Conservation (phyloP, 2,888 invertebrate species). For the Zygothrica quintamaculata region DNA sequence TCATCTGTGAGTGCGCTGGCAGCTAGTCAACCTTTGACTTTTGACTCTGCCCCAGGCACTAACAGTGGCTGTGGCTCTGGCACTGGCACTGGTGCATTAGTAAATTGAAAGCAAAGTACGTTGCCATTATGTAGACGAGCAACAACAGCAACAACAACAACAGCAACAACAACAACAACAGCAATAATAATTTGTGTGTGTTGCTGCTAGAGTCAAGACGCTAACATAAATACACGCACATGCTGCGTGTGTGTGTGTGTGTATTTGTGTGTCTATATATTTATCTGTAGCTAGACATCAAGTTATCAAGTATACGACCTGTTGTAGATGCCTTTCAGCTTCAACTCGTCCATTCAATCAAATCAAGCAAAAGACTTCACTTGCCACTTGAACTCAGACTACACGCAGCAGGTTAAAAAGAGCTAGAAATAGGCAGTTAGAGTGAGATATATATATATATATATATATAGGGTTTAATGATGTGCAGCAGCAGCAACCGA, state of each 20-base stretch:
- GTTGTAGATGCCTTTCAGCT: slow-evolving; percentile 50
- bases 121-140: slow-evolving; percentile 48
- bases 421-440: slow-evolving; percentile 11
- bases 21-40: slow-evolving; percentile 66
- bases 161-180: no score
- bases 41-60: slow-evolving; percentile 27
- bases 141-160: slow-evolving; percentile 40
- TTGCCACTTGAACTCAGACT: slow-evolving; percentile 45
- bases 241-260: background rate
- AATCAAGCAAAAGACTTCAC: slow-evolving; percentile 46
- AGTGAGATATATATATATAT: no score
- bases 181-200: slow-evolving; percentile 50
- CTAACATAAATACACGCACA: slow-evolving; percentile 57
- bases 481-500: background rate
- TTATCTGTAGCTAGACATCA: slow-evolving; percentile 37
- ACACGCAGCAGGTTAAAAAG: slow-evolving; percentile 10
- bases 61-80: slow-evolving; percentile 8
- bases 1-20: slow-evolving; percentile 42
- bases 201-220: slow-evolving; percentile 44
- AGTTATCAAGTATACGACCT: slow-evolving; percentile 32
- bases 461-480: background rate
- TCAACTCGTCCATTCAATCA: slow-evolving; percentile 51
- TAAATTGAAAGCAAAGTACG: slow-evolving; percentile 73
- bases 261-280: slow-evolving; percentile 1
- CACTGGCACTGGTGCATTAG: slow-evolving; percentile 66